These are phyloP conservation scores for Aratinga solstitialis DNA, from an alignment of 2,797 vertebrate genomes.

Conservation along the genomic window DNA sequence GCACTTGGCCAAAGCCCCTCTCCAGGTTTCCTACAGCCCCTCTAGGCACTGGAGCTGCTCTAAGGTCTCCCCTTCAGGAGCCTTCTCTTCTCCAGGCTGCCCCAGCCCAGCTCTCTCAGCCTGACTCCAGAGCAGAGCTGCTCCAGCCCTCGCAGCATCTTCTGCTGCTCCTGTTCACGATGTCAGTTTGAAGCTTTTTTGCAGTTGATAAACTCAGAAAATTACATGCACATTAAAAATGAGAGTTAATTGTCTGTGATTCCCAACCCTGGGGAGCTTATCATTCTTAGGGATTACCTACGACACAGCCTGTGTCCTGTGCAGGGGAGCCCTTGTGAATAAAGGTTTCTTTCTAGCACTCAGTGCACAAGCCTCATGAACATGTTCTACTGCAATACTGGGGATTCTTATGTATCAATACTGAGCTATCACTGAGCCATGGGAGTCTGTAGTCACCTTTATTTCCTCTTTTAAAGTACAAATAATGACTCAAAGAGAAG, in stretches of 20 bases:
- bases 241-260: background rate
- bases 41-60: too few relatives aligned
- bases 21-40: too few relatives aligned
- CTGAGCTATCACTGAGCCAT: background rate
- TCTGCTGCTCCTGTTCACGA: accelerated
- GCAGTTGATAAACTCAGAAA: background rate
- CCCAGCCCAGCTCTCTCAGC: background rate
- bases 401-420: background rate
- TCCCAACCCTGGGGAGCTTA: background rate
- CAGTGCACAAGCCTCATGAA: accelerated
- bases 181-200: background rate
- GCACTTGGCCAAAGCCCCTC: too few relatives aligned
- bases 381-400: background rate
- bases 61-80: too few relatives aligned
- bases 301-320: background rate
- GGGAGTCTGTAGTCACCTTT: background rate
- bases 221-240: background rate
- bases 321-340: accelerated
- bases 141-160: background rate
- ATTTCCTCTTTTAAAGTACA: background rate
- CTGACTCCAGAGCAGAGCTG: background rate
- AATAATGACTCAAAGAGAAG: conserved; percentile 16
- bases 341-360: background rate
- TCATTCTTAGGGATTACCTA: background rate
- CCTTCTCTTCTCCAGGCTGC: background rate